Evolutionary conservation across 2,797 vertebrate species (phyloP), one percentile per base, ranked within the genome.

Genomic region (Staurois parvus): DNA sequence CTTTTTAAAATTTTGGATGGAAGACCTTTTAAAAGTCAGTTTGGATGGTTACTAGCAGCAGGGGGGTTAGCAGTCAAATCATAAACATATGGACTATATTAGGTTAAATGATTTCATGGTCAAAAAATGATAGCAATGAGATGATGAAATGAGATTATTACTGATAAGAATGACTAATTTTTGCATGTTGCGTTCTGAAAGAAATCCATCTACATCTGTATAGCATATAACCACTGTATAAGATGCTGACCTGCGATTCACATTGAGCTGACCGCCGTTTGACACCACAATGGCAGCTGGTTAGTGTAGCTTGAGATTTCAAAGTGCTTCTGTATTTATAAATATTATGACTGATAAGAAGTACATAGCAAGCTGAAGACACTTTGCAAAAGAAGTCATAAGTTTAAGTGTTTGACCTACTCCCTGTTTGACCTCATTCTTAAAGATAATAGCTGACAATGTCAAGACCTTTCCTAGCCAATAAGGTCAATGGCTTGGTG

Each of bases 281-380:
- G 92, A 95, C 93, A 94, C 91, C 83, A 84, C 88, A 88, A 90
- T 92, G 92, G 94, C 94, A 96, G 94, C 92, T 95, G 94, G 90
- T 90, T 93, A 92, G 90, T 89, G 87, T 89, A 94, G 89, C 89
- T 93, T 94, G 92, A 93, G 89, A 93, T 94, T 92, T 91, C 91
- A 93, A 93, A 94, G 92, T 91, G 88, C 92, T 90, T 90, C 88
- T 90, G 91, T 92, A 87, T 91, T 88, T 93, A 87, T 93, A 96
- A 95, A 95, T 93, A 95, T 95, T 95, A 93, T 93, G 94, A 94
- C 90, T 92, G 92, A 93, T 92, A 85, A 34, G 87, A 88, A 91
- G 89, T n/a, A 78, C 90, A 81, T 72, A 72, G 73, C 76, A 85
- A 82, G 88, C 90, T 93, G 90, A 93, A 92, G 91, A 92, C 87